Evolutionary conservation across 2,797 vertebrate species (phyloP).

Genomic region (Anisognathus igniventris): DNA sequence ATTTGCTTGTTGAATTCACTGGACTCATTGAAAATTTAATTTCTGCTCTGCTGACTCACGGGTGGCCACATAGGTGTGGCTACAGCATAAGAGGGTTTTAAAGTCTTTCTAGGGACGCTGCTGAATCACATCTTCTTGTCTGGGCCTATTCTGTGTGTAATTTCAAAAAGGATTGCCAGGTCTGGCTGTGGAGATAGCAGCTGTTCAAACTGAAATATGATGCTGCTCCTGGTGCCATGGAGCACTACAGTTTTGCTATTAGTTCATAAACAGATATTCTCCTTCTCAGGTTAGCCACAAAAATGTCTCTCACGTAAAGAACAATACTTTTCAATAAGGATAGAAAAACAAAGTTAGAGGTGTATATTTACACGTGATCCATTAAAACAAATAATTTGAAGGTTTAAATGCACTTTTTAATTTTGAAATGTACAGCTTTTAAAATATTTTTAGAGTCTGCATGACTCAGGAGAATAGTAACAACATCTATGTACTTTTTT

Average conservation of each 20-base stretch:
- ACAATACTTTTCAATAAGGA: neutral
- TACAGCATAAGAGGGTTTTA: neutral
- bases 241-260: neutral
- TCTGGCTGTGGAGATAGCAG: neutral
- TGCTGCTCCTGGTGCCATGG: neutral
- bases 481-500: neutral
- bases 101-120: neutral
- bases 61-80: neutral
- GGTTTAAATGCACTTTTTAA: neutral
- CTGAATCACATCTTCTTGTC: conserved; percentile 16
- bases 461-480: conserved; percentile 11
- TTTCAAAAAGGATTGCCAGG: neutral
- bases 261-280: conserved; percentile 8
- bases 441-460: neutral
- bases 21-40: neutral
- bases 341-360: neutral
- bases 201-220: neutral
- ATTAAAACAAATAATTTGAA: neutral
- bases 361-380: neutral
- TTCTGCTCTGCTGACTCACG: conserved; percentile 13
- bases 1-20: neutral
- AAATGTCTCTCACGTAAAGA: neutral
- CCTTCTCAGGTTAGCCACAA: neutral
- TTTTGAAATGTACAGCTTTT: neutral
- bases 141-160: neutral